These are phyloP conservation scores for Drosophila falleni DNA, from an alignment of 2,888 invertebrate species.

Conservation along the genomic window DNA sequence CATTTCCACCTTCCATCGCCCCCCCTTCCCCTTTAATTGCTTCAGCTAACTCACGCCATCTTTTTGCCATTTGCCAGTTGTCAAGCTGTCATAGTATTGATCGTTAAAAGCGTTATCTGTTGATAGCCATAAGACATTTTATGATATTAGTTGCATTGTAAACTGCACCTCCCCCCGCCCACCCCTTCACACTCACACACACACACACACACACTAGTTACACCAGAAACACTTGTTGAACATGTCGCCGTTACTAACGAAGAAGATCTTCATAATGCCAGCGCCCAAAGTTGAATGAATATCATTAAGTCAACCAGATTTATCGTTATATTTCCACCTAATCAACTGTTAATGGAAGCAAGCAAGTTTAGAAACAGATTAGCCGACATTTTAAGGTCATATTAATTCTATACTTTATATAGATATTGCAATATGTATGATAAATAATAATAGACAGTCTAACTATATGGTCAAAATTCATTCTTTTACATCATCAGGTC, in stretches of 20 bases:
- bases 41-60: slow-evolving; percentile 46
- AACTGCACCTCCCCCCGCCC: slow-evolving; percentile 39
- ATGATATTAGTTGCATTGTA: slow-evolving; percentile 73
- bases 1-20: slow-evolving; percentile 1
- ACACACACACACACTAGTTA: slow-evolving; percentile 21
- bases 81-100: slow-evolving; percentile 75
- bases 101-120: slow-evolving; percentile 78
- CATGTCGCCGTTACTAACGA: slow-evolving; percentile 17
- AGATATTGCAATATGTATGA: slow-evolving; percentile 1
- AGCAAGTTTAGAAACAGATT: slow-evolving; percentile 8
- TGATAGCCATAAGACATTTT: slow-evolving; percentile 76
- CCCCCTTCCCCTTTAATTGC: not conserved
- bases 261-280: slow-evolving; percentile 22
- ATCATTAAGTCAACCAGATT: slow-evolving; percentile 41
- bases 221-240: slow-evolving; percentile 50
- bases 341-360: slow-evolving; percentile 43
- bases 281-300: slow-evolving; percentile 21
- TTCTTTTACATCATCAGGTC: too few species aligned
- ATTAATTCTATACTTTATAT: not conserved
- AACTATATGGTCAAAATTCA: not conserved
- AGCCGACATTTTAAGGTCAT: slow-evolving; percentile 16
- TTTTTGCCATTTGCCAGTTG: slow-evolving; percentile 65
- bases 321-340: slow-evolving; percentile 35
- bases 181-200: not conserved
- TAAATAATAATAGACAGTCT: not conserved